Evolutionary conservation across 2,113 vertebrate species (phyloP), one percentile per base, ranked within the genome.

Genomic region (Leucopsar rothschildi): DNA sequence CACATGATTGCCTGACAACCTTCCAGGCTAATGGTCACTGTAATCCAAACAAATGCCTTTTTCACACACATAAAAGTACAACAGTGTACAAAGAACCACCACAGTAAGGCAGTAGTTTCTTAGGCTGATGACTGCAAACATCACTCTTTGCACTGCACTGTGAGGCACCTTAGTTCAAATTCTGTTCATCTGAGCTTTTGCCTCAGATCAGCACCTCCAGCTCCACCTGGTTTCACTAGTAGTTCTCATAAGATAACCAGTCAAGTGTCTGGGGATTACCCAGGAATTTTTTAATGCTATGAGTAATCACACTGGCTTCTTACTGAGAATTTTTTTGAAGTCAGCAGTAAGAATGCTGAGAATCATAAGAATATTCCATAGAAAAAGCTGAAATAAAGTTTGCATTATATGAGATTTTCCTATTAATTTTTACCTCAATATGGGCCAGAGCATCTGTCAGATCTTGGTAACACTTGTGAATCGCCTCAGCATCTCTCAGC

Each of bases 371-470:
- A 52, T 27, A 40, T 31, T 60, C 17, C 18, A 53, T 20, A 35
- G 5, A 82, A 60, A 29, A 82, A 68, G 5, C 8, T 72, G n/a
- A 92, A 91, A 90, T 44, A 3, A 75, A 77, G 7, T 44, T 85
- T 6, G 5, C 22, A 61, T 69, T 57, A 25, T 12, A 37, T 69
- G 37, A 78, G 24, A 64, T 33, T 45, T 81, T 44, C 21, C 17
- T 25, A 6, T 35, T 28, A 9, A 56, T 90, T 91, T 88, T 95
- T 92, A 99, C 99, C 98, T 99, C 97, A 92, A 99, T 98, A 50
- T 98, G 98, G 15, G 77, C 65, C 52, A 99, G 97, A 14, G 98
- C 98, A 61, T 99, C 98, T 9, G 77, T 96, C 90, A 99, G 97
- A 69, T 99, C 98, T 89, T 96, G 97, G 86, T 98, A 97, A 77